A percentile compares a stretch with the other conserved stretches of the same genome.
Evolutionary conservation across 1,140 invertebrate species (phyloP).

Genomic region (Eriosoma lanigerum): DNA sequence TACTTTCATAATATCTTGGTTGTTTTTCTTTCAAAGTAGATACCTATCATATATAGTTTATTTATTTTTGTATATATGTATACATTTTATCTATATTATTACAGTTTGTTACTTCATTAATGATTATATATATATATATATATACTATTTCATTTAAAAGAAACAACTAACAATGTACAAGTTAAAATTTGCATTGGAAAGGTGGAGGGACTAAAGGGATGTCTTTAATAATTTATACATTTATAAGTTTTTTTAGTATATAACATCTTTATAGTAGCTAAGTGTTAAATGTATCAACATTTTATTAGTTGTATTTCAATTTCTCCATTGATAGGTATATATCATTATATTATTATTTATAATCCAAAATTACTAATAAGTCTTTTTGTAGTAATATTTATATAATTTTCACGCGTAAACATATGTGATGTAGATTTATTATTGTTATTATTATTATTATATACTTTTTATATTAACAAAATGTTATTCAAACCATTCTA

Average conservation of each 20-base stretch:
- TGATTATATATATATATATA: too few species aligned
- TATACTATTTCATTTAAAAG: too few species aligned
- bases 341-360: conserved; percentile 14
- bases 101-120: too few species aligned
- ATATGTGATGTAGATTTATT: neutral
- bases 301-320: neutral
- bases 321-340: conserved; percentile 1
- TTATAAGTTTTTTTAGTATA: neutral
- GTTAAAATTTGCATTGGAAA: neutral
- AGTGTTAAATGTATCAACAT: conserved; percentile 11
- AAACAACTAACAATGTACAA: too few species aligned
- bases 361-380: conserved; percentile 16
- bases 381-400: conserved; percentile 17
- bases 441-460: conserved; percentile 31
- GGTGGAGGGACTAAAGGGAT: conserved; percentile 14
- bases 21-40: too few species aligned
- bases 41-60: too few species aligned
- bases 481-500: neutral
- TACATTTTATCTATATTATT: too few species aligned
- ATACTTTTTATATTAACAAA: conserved; percentile 25
- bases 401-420: neutral
- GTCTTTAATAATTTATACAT: conserved; percentile 3
- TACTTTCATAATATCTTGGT: too few species aligned
- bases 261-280: neutral
- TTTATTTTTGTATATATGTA: too few species aligned